Conservation (phyloP, 2,113 vertebrate genomes). For the Orthonyx spaldingii region DNA sequence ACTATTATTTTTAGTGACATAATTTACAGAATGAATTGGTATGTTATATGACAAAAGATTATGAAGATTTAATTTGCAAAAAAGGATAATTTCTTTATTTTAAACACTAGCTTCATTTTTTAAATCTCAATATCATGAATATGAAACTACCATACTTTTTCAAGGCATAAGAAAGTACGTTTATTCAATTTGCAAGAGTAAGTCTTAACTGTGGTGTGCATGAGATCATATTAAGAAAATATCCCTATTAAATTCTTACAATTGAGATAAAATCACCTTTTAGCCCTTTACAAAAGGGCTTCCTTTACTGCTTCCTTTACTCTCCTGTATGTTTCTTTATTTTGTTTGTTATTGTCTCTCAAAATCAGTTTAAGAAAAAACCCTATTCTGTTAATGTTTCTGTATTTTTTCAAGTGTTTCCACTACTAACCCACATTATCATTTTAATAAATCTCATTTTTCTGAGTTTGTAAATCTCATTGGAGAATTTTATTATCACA, state of each 20-base stretch:
- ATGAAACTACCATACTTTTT: background rate
- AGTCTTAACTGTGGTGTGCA: background rate
- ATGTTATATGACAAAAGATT: background rate
- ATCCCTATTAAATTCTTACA: background rate
- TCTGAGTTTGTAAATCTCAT: background rate
- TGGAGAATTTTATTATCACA: background rate
- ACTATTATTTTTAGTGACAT: background rate
- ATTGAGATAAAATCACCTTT: background rate
- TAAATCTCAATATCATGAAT: background rate
- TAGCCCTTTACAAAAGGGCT: background rate
- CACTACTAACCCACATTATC: background rate
- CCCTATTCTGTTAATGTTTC: rapidly evolving
- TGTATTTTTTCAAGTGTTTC: background rate
- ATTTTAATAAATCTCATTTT: background rate
- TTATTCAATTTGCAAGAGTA: background rate
- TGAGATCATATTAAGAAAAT: background rate
- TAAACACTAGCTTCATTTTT: background rate
- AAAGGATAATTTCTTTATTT: background rate
- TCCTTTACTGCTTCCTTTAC: background rate
- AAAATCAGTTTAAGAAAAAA: background rate
- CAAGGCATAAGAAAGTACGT: background rate
- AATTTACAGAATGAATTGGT: background rate
- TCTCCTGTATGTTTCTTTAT: background rate
- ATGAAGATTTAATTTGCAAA: background rate
- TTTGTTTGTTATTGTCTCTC: background rate